phyloP scores from a whole-genome alignment of 2,113 vertebrate genomes.

The Catharus minimus region DNA sequence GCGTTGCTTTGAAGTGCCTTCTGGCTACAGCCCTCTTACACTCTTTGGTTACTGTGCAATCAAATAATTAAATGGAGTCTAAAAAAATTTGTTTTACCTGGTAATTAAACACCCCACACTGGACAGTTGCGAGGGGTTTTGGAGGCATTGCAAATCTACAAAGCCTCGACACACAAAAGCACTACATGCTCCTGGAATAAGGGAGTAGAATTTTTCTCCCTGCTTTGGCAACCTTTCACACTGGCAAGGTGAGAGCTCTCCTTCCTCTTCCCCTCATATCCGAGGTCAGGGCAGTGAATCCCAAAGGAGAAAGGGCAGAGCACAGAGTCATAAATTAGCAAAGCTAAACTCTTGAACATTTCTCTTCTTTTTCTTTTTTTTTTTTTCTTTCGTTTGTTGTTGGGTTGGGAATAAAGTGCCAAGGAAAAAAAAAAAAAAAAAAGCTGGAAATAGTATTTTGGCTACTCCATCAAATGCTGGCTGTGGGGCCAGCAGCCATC shows the following conservation, averaged over 20 bases:
- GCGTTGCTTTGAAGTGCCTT: conserved; percentile 94
- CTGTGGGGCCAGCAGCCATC: neutral
- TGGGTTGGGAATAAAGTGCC: conserved; percentile 52
- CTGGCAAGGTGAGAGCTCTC: conserved; percentile 39
- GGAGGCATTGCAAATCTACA: conserved; percentile 76
- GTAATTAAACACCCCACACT: conserved; percentile 91
- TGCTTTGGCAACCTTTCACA: conserved; percentile 57
- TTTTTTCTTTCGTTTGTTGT: neutral
- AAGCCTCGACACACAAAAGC: conserved; percentile 80
- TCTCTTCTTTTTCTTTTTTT: neutral
- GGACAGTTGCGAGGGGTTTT: conserved; percentile 79
- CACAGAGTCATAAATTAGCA: conserved; percentile 9
- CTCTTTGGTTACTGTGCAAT: conserved; percentile 90
- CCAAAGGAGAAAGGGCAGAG: neutral
- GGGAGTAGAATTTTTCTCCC: conserved; percentile 22
- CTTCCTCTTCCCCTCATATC: neutral
- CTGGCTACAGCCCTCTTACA: conserved; percentile 88
- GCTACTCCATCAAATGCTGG: conserved; percentile 1
- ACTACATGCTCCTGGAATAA: conserved; percentile 5
- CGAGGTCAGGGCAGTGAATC: neutral
- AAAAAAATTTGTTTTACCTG: conserved; percentile 86
- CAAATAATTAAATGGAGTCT: conserved; percentile 93
- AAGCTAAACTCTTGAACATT: neutral
- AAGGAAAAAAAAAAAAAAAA: conserved; percentile 17
- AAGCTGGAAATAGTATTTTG: conserved; percentile 27